phyloP scores from a whole-genome alignment of 2,797 vertebrate genomes.

The Malacoraja senta region DNA sequence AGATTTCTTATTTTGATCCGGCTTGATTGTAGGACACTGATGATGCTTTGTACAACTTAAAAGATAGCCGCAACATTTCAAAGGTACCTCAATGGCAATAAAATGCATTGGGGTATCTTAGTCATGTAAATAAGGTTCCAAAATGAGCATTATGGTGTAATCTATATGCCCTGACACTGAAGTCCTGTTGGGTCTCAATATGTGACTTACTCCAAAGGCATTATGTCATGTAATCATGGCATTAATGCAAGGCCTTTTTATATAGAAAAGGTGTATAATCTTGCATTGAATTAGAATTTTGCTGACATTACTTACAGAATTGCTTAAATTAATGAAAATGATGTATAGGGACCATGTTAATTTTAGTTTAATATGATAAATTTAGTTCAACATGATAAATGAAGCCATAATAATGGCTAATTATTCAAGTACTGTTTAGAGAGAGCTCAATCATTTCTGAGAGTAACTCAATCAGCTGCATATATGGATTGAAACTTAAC shows the following conservation, averaged over 20 bases:
- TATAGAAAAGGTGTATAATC: not conserved
- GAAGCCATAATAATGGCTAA: not conserved
- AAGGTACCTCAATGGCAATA: not conserved
- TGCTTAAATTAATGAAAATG: constrained; percentile 14
- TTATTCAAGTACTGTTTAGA: constrained; percentile 13
- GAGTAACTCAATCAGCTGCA: constrained; percentile 7
- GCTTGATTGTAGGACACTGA: not conserved
- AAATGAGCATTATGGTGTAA: too few species aligned
- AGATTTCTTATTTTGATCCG: not conserved
- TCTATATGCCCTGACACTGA: too few species aligned
- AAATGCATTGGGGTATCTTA: not conserved
- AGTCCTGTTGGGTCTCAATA: too few species aligned
- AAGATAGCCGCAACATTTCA: not conserved
- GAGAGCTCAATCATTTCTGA: constrained; percentile 4
- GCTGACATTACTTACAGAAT: not conserved
- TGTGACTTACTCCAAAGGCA: too few species aligned
- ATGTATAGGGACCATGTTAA: constrained; percentile 17
- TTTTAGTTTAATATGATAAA: constrained; percentile 1
- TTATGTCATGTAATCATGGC: too few species aligned
- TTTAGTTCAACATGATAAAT: constrained; percentile 6
- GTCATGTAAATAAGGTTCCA: too few species aligned
- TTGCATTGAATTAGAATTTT: not conserved
- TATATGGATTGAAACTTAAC: constrained; percentile 19
- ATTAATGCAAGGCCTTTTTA: not conserved
- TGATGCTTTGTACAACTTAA: not conserved